phyloP scores from a whole-genome alignment of 2,888 invertebrate genomes.

The Drosophila infuscata region DNA sequence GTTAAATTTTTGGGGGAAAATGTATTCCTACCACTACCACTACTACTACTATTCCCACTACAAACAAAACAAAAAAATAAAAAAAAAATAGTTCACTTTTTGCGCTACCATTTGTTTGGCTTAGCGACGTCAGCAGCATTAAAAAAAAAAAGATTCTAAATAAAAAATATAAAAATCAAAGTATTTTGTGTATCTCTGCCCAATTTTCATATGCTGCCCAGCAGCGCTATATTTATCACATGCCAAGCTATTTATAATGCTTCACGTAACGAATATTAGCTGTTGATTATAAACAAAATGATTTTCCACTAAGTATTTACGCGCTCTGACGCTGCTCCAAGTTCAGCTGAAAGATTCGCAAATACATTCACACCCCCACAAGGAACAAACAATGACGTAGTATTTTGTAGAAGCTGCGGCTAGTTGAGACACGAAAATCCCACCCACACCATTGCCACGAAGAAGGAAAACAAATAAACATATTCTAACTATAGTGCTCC shows the following conservation, averaged over 20 bases:
- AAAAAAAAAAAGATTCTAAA: conserved; percentile 9
- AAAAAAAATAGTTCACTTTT: conserved; percentile 23
- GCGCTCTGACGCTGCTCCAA: conserved; percentile 67
- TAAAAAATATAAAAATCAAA: conserved; percentile 13
- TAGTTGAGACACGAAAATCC: conserved; percentile 30
- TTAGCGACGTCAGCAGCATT: conserved; percentile 44
- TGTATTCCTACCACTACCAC: not conserved
- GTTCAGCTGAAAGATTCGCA: conserved; percentile 67
- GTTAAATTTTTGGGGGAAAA: conserved; percentile 9
- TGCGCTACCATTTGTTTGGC: conserved; percentile 55
- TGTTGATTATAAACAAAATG: conserved; percentile 71
- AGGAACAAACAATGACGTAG: conserved; percentile 52
- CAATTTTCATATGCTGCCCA: conserved; percentile 34
- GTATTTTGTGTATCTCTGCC: conserved; percentile 40
- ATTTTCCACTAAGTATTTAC: conserved; percentile 59
- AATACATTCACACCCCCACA: conserved; percentile 16
- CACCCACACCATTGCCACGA: conserved; percentile 47
- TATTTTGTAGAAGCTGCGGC: conserved; percentile 11
- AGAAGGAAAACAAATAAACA: conserved; percentile 50
- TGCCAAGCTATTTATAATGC: conserved; percentile 63
- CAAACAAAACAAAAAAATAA: not conserved
- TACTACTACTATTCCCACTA: not conserved
- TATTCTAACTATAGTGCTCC: conserved; percentile 53
- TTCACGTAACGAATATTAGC: conserved; percentile 74
- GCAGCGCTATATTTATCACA: conserved; percentile 61